Conservation (phyloP, 2,797 vertebrate genomes). For the Lophius americanus region DNA sequence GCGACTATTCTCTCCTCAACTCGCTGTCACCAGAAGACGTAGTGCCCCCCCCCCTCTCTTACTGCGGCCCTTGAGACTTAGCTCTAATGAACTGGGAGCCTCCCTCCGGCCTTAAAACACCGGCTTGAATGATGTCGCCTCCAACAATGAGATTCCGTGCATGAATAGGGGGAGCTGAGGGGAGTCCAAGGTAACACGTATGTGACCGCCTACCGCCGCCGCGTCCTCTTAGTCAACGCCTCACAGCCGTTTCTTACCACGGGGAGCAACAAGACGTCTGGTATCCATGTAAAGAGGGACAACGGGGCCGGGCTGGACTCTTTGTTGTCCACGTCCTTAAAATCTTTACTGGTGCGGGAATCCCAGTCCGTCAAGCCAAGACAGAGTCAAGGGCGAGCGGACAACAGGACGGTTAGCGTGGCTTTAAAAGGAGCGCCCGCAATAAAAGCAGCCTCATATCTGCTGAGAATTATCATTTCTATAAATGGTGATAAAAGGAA, state of each 20-base stretch:
- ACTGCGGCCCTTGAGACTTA: conserved; percentile 62
- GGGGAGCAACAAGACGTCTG: conserved; percentile 62
- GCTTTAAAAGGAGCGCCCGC: neutral
- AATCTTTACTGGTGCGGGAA: conserved; percentile 81
- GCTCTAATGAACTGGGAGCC: conserved; percentile 78
- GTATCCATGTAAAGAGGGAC: conserved; percentile 72
- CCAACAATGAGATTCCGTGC: conserved; percentile 83
- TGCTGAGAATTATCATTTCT: neutral
- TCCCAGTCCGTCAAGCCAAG: conserved; percentile 69
- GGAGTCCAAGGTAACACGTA: conserved; percentile 78
- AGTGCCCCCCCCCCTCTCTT: conserved; percentile 34
- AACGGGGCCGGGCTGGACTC: conserved; percentile 52
- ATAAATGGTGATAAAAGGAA: neutral
- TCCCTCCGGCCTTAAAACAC: conserved; percentile 79
- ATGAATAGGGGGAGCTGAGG: conserved; percentile 72
- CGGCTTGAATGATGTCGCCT: conserved; percentile 77
- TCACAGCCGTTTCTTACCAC: conserved; percentile 65
- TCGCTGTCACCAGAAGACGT: conserved; percentile 71
- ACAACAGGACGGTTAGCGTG: conserved; percentile 8
- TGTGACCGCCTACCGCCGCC: conserved; percentile 60
- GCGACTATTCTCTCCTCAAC: conserved; percentile 45
- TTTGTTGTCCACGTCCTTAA: conserved; percentile 75
- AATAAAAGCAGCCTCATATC: neutral
- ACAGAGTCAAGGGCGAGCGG: conserved; percentile 73
- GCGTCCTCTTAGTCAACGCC: conserved; percentile 76